Evolutionary conservation across 2,797 vertebrate species (phyloP).

Genomic region (Danio jaintianensis): DNA sequence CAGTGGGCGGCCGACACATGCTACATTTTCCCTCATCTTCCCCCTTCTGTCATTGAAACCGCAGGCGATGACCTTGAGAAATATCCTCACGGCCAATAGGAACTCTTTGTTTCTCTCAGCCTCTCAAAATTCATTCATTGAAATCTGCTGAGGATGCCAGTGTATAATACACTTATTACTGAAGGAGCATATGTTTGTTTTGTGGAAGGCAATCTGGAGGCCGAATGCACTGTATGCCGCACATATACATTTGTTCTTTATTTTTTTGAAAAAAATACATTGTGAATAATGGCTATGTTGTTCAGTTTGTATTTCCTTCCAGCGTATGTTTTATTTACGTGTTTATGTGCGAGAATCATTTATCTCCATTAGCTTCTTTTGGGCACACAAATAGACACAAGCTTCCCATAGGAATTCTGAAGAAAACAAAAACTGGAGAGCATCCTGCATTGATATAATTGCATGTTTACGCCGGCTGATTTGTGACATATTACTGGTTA

Average conservation of each 20-base stretch:
- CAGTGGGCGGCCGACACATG: slow-evolving; percentile 23
- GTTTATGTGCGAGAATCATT: slow-evolving; percentile 40
- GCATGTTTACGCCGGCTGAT: slow-evolving; percentile 8
- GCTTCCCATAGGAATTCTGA: slow-evolving; percentile 33
- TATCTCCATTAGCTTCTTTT: slow-evolving; percentile 49
- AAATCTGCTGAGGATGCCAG: slow-evolving; percentile 41
- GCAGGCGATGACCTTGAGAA: slow-evolving; percentile 59
- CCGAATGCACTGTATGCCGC: neutral
- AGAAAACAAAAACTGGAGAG: slow-evolving; percentile 8
- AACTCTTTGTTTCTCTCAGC: slow-evolving; percentile 43
- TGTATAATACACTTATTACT: slow-evolving; percentile 33
- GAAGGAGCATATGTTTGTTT: slow-evolving; percentile 1
- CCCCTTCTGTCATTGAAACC: slow-evolving; percentile 57
- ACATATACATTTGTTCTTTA: neutral
- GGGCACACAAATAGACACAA: slow-evolving; percentile 36
- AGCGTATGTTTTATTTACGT: slow-evolving; percentile 1
- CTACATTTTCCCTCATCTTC: slow-evolving; percentile 30
- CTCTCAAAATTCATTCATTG: no score
- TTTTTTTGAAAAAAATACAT: neutral
- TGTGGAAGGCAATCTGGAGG: neutral
- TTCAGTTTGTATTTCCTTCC: neutral
- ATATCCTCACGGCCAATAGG: slow-evolving; percentile 42
- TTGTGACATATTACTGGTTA: slow-evolving; percentile 23
- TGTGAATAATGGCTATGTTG: neutral
- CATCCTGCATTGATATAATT: slow-evolving; percentile 21